Conservation (phyloP, 2,888 invertebrate species). For the Xylota sylvarum region DNA sequence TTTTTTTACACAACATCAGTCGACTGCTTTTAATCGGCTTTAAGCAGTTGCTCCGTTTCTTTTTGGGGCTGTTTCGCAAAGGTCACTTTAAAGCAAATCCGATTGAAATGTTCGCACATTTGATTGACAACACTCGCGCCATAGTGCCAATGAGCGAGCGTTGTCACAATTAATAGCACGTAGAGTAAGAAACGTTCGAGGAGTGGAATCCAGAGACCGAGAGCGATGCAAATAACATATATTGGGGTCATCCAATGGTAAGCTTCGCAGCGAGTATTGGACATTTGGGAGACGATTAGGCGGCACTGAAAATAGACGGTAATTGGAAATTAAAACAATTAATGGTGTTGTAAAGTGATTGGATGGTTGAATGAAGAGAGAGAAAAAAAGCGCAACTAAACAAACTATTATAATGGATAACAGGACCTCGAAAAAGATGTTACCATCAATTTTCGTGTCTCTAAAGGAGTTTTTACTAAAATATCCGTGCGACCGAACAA, state of each 20-base stretch:
- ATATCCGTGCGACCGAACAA: no score
- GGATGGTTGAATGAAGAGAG: background rate
- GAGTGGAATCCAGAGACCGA: slow-evolving; percentile 82
- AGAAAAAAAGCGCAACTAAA: background rate
- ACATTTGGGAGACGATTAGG: slow-evolving; percentile 99
- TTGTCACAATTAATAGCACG: slow-evolving; percentile 89
- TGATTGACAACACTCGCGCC: slow-evolving; percentile 97
- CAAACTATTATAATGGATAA: background rate
- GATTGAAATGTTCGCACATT: slow-evolving; percentile 97
- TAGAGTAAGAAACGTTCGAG: slow-evolving; percentile 91
- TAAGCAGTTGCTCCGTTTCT: slow-evolving; percentile 55
- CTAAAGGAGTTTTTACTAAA: no score
- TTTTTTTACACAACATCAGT: slow-evolving; percentile 33
- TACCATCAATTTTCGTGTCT: no score
- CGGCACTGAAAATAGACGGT: slow-evolving; percentile 90
- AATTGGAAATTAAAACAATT: slow-evolving; percentile 31
- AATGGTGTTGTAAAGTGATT: background rate
- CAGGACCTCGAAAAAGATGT: no score
- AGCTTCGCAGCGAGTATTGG: slow-evolving; percentile 95
- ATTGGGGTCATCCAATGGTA: slow-evolving; percentile 85
- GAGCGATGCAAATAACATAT: slow-evolving; percentile 80
- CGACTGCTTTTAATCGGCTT: slow-evolving; percentile 60
- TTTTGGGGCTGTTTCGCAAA: slow-evolving; percentile 61
- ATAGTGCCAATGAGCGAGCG: slow-evolving; percentile 95
- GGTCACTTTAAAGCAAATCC: slow-evolving; percentile 90